Conservation (phyloP, 2,888 invertebrate species). For the Conus canariensis region DNA sequence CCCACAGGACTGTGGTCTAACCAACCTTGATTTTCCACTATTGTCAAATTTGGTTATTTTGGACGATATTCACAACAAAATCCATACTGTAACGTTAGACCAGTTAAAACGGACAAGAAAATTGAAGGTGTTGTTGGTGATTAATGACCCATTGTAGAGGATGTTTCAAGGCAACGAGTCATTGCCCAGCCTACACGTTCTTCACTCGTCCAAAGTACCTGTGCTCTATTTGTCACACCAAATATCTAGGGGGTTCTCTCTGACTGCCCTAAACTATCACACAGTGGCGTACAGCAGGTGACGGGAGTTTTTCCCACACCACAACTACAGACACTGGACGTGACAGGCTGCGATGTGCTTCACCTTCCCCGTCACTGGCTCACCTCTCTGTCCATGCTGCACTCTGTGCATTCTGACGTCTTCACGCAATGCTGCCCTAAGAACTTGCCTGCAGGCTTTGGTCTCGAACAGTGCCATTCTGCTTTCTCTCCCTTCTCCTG, state of each 20-base stretch:
- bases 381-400: background rate
- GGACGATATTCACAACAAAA: background rate
- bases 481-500: background rate
- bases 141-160: background rate
- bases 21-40: background rate
- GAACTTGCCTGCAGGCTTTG: background rate
- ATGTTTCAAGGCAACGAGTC: background rate
- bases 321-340: background rate
- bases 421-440: background rate
- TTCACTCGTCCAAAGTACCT: background rate
- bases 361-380: background rate
- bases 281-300: background rate
- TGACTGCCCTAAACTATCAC: background rate
- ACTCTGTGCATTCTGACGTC: background rate
- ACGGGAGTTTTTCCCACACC: background rate
- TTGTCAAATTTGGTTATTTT: constrained; percentile 9
- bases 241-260: background rate
- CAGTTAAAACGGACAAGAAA: background rate
- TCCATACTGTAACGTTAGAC: background rate
- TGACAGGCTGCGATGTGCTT: background rate
- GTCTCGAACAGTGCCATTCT: background rate
- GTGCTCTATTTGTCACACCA: background rate
- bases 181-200: background rate
- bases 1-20: background rate
- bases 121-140: background rate